Conservation (phyloP, 1,140 invertebrate species). For the Magallana angulata region DNA sequence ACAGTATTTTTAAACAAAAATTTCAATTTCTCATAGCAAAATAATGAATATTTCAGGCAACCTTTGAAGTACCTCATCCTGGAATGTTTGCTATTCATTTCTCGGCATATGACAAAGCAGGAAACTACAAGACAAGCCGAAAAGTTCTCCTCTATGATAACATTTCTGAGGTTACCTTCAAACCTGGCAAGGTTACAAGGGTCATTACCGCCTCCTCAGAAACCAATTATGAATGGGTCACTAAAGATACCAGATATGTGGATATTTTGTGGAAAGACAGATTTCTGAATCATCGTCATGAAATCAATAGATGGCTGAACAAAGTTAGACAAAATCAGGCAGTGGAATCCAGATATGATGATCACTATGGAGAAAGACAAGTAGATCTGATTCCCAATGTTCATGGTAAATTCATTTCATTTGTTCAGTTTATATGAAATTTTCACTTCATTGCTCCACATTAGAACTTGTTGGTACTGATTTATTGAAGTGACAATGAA, state of each 20-base stretch:
- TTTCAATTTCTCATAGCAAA: no score
- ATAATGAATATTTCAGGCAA: conserved; percentile 35
- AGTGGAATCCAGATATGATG: conserved; percentile 58
- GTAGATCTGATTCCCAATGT: conserved; percentile 43
- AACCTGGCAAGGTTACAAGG: conserved; percentile 11
- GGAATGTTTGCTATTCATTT: conserved; percentile 60
- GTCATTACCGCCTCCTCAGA: conserved; percentile 52
- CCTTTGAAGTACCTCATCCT: conserved; percentile 43
- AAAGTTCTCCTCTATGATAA: conserved; percentile 59
- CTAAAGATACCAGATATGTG: conserved; percentile 41
- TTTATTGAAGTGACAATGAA: no score
- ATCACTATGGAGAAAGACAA: conserved; percentile 57
- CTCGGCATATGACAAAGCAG: conserved; percentile 60
- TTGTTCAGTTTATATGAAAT: no score
- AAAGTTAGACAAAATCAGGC: conserved; percentile 5
- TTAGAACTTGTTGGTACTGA: no score
- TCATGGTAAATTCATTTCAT: conserved; percentile 50
- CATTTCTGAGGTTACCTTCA: conserved; percentile 38
- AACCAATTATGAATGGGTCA: conserved; percentile 47
- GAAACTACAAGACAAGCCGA: conserved; percentile 57
- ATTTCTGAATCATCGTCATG: conserved; percentile 56
- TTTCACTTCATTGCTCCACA: no score
- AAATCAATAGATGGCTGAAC: conserved; percentile 55
- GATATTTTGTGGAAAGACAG: conserved; percentile 54
- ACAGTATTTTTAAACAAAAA: no score